Conservation (phyloP, 30 jellyfish, hydroid and myxozoan genomes). For the Pelagia noctiluca region DNA sequence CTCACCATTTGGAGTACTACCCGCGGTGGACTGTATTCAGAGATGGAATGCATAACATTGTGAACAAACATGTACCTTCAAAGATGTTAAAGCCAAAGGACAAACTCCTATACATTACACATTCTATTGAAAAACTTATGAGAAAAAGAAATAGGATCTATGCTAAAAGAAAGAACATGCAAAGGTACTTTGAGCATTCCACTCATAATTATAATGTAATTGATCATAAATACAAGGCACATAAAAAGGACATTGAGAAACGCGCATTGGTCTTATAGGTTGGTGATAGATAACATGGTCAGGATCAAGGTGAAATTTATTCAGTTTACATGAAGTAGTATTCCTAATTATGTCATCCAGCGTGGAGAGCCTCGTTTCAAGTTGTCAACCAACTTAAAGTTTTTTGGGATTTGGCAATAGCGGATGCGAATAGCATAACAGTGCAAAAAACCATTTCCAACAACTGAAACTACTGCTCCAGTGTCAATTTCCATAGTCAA, state of each 20-base stretch:
- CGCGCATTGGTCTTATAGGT: constrained; percentile 20
- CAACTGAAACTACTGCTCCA: no score
- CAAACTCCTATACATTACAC: constrained; percentile 28
- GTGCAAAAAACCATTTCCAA: no score
- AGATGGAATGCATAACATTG: constrained; percentile 23
- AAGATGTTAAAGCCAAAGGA: constrained; percentile 24
- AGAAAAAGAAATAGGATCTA: constrained; percentile 28
- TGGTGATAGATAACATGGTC: no score
- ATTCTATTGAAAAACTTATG: constrained; percentile 13
- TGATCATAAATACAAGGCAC: constrained; percentile 22
- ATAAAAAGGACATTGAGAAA: constrained; percentile 28
- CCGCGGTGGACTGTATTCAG: constrained; percentile 1
- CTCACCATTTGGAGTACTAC: no score
- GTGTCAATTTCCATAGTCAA: no score
- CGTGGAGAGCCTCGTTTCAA: no score
- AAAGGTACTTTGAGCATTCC: constrained; percentile 18
- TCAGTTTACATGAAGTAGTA: no score
- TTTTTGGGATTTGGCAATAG: no score
- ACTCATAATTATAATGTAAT: constrained; percentile 19
- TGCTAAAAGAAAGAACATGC: constrained; percentile 25
- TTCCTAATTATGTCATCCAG: no score
- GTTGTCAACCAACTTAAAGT: no score
- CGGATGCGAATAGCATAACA: no score
- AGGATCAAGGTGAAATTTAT: no score
- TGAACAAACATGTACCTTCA: constrained; percentile 29